Evolutionary conservation across 2,113 vertebrate genomes (phyloP), one percentile per base, ranked within the genome.

Genomic region (Spizaetus ornatus): DNA sequence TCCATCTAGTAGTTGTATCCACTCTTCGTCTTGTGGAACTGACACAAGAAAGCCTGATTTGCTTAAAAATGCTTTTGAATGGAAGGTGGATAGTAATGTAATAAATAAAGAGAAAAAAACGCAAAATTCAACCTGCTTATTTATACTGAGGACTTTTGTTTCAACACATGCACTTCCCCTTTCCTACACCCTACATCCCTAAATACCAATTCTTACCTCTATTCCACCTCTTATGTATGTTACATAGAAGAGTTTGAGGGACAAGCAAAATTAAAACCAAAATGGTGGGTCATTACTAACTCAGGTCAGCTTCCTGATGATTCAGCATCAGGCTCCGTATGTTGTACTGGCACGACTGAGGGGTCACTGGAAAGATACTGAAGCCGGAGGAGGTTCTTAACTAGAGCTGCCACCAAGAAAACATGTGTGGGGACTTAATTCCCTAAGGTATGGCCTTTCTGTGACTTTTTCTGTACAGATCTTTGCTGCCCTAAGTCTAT

Each of bases 341-440:
- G 17, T 38, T 83, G 26, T 21, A 22, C 43, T 53, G 71, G 40
- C 31, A 70, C 8, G 26, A 19, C 52, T 63, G 42, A 95, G 14
- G 31, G 16, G 16, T 48, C 72, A 69, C 25, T 47, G 48, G 29
- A 69, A 65, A 76, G 20, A 22, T 53, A 8, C 42, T 82, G 48
- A 71, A 65, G 26, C 11, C 11, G 38, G 19, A 69, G 11, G 3
- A 65, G 48, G 36, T 17, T 86, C 38, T 89, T 76, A 83, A 62
- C 32, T 36, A 43, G 21, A 83, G 9, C 31, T 80, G 16, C 10
- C 34, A 76, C 66, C 18, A 63, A 70, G 25, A 76, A 80, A 87
- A 59, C 4, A 7, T 0, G 0, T 36, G 8, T 61, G 43, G 8
- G 32, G 47, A 70, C 6, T 74, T 78, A 9, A 21, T 55, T 65